Conservation (phyloP, 1,140 invertebrate genomes). For the Lineus longissimus region DNA sequence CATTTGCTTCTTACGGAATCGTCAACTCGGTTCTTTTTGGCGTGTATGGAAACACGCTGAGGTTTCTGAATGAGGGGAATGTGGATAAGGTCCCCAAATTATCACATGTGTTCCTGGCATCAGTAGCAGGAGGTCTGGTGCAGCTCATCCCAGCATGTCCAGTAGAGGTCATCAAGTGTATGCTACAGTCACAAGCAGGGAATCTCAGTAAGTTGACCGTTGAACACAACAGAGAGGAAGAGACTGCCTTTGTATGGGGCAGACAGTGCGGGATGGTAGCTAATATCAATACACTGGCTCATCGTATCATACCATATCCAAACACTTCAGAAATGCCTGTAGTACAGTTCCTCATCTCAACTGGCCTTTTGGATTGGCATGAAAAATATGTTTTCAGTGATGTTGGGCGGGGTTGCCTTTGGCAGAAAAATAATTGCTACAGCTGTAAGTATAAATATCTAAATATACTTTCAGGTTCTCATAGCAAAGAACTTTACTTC, state of each 20-base stretch:
- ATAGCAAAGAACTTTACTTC: background rate
- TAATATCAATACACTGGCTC: no score
- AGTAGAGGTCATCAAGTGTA: slow-evolving; percentile 69
- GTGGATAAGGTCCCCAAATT: slow-evolving; percentile 21
- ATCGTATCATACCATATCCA: no score
- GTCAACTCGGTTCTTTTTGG: slow-evolving; percentile 73
- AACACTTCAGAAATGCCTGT: background rate
- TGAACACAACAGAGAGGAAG: background rate
- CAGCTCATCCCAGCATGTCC: slow-evolving; percentile 65
- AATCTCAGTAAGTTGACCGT: background rate
- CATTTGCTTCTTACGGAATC: slow-evolving; percentile 63
- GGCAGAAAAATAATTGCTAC: no score
- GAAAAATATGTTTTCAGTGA: no score
- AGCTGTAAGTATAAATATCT: no score
- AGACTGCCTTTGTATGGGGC: no score
- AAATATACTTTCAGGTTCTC: background rate
- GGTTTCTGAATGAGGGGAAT: slow-evolving; percentile 35
- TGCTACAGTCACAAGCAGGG: slow-evolving; percentile 60
- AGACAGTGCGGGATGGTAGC: no score
- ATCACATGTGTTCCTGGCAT: slow-evolving; percentile 56
- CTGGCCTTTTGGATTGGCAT: no score
- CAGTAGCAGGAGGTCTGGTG: slow-evolving; percentile 60
- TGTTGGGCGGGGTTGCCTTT: no score
- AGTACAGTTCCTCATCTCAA: no score
- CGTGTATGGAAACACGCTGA: slow-evolving; percentile 62